phyloP scores from a whole-genome alignment of 2,797 vertebrate species.

The Triplophysa bombifrons region DNA sequence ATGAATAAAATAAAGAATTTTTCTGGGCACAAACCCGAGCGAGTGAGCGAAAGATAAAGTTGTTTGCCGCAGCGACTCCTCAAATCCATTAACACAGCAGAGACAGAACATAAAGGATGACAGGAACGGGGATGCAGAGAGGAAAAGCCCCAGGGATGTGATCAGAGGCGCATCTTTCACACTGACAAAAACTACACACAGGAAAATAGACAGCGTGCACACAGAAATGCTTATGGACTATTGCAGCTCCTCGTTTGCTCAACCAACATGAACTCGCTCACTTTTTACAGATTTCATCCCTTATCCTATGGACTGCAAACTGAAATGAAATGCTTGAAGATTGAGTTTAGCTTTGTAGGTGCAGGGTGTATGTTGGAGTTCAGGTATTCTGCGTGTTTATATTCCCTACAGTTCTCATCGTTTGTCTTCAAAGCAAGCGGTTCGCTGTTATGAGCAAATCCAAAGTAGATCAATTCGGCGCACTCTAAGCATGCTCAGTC shows the following conservation, averaged over 20 bases:
- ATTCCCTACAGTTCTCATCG: constrained; percentile 32
- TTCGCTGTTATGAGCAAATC: constrained; percentile 29
- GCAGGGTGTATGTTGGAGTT: constrained; percentile 63
- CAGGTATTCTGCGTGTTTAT: constrained; percentile 43
- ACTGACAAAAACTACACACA: constrained; percentile 44
- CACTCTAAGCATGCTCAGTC: constrained; percentile 35
- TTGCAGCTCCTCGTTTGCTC: constrained; percentile 25
- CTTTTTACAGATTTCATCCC: not conserved
- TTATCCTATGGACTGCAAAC: not conserved
- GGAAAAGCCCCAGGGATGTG: constrained; percentile 44
- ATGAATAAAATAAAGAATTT: constrained; percentile 4
- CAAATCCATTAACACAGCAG: constrained; percentile 39
- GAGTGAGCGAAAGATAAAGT: constrained; percentile 15
- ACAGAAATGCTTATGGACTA: constrained; percentile 29
- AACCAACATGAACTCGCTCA: constrained; percentile 28
- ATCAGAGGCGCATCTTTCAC: constrained; percentile 48
- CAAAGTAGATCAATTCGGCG: constrained; percentile 28
- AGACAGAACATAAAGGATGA: constrained; percentile 50
- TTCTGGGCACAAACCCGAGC: not conserved
- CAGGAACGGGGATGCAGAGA: constrained; percentile 41
- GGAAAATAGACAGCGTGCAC: constrained; percentile 17
- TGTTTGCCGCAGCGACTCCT: constrained; percentile 28
- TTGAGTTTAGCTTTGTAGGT: not conserved
- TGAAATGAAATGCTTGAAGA: not conserved
- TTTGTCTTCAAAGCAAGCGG: constrained; percentile 26